These are phyloP conservation scores for Crambe crambe DNA, from an alignment of 37 sponge, comb jelly and placozoan genomes.

Conservation along the genomic window DNA sequence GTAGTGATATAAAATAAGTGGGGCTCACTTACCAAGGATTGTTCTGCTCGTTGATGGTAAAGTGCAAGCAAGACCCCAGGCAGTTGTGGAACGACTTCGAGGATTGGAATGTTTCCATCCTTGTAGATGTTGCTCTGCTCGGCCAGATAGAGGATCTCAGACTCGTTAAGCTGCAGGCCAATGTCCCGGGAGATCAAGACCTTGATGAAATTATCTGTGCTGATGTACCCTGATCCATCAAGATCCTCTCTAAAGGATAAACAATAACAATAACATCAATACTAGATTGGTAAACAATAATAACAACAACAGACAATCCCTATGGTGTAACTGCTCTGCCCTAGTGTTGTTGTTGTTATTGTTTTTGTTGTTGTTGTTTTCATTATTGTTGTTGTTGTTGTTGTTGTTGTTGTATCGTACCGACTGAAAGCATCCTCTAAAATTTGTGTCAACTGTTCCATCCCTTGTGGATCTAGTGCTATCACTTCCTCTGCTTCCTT, in stretches of 20 bases:
- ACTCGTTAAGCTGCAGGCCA: conserved; percentile 50
- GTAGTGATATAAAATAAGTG: too few relatives aligned
- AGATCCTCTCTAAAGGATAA: conserved; percentile 10
- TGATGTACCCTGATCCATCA: conserved; percentile 15
- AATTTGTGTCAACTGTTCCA: conserved; percentile 2
- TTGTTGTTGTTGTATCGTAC: too few relatives aligned
- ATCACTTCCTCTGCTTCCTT: not conserved
- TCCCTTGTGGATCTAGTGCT: not conserved
- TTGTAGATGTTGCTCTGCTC: conserved; percentile 15
- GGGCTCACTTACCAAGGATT: conserved; percentile 25
- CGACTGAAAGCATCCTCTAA: conserved; percentile 13
- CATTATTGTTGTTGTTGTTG: too few relatives aligned
- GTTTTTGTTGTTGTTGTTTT: too few relatives aligned
- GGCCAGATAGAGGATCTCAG: conserved; percentile 38
- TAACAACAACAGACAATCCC: too few relatives aligned
- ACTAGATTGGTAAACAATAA: too few relatives aligned
- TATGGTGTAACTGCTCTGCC: too few relatives aligned
- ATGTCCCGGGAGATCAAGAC: conserved; percentile 45
- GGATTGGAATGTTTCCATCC: conserved; percentile 33
- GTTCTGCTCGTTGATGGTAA: conserved; percentile 41
- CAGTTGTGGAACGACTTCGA: conserved; percentile 21
- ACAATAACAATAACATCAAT: too few relatives aligned
- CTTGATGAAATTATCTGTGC: conserved; percentile 34
- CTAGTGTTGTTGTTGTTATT: too few relatives aligned
- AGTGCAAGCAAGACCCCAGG: conserved; percentile 36